Base-by-base conservation (phyloP, 2,113 vertebrate species). In the Indicator indicator region DNA sequence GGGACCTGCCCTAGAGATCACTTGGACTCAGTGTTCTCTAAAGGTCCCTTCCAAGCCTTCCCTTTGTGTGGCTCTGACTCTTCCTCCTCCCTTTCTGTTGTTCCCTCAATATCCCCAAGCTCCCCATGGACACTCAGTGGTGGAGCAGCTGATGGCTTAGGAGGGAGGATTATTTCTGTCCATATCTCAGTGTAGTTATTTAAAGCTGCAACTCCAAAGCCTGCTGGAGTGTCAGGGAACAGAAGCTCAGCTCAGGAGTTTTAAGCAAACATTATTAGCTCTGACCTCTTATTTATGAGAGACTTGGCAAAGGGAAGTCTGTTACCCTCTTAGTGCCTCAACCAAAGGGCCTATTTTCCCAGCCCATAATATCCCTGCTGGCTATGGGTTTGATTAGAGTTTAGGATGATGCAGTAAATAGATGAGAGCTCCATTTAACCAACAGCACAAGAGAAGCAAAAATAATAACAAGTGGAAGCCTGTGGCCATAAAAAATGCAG, bases 401-500 rank as follows among this genome's bases (percentile, higher is more conserved):
- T 82, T 6, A 62, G 93, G 92, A 80, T 89, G 96, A 77, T 75
- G 80, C 84, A 86, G 76, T 97, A 97, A 97, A 96, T 90, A 97
- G 44, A 90, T 8, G 21, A 94, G 96, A 96, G 88, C 80, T 90
- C 92, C 80, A 92, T 97, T 96, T 97, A 96, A 96, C 80, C 88
- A 93, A 67, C 82, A 33, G 73, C 74, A 93, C 88, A 96, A 93
- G 88, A 36, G 36, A 36, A 97, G 96, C 96, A 96, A 97, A 96
- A 97, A 96, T 95, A 97, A 91, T 77, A 89, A 77, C 70, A 86
- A 95, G 82, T 93, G 32, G 76, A 88, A 89, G 73, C 63, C 93
- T 94, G 86, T 75, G 88, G 80, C 89, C 90, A 89, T 98, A 96
- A 98, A 98, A 97, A 93, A 97, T 86, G 81, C 89, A 95, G 94